phyloP scores from a whole-genome alignment of 1,140 invertebrate species.

The Drosophila azteca region DNA sequence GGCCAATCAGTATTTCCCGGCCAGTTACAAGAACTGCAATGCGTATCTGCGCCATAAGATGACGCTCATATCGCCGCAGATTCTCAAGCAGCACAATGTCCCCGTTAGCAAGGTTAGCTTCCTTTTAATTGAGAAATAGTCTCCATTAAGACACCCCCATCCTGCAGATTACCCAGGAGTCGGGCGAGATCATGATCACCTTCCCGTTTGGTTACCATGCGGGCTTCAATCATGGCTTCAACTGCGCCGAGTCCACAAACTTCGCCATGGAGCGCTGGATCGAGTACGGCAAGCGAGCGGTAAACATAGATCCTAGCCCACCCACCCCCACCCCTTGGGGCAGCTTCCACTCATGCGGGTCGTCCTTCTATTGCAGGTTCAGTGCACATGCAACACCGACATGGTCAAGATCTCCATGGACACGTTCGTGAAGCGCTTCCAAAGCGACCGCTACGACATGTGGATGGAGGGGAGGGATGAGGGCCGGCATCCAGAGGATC shows the following conservation, averaged over 20 bases:
- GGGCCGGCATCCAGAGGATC: conserved; percentile 96
- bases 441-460: conserved; percentile 91
- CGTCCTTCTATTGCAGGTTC: conserved; percentile 67
- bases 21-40: conserved; percentile 93
- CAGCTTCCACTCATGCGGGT: too few species aligned
- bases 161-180: conserved; percentile 94
- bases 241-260: conserved; percentile 99
- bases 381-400: conserved; percentile 94
- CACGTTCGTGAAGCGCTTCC: conserved; percentile 97
- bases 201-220: conserved; percentile 99
- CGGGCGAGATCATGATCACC: conserved; percentile 99
- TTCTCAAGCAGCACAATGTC: conserved; percentile 96
- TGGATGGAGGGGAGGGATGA: conserved; percentile 91
- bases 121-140: neutral
- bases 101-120: conserved; percentile 91
- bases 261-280: conserved; percentile 99
- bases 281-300: conserved; percentile 97
- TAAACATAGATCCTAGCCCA: too few species aligned
- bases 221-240: conserved; percentile 99
- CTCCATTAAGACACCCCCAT: neutral
- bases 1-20: conserved; percentile 95
- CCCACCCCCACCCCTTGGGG: too few species aligned
- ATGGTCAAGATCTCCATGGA: conserved; percentile 99
- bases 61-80: conserved; percentile 97
- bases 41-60: conserved; percentile 99